Conservation (phyloP, 92 coral and sea anemone species). For the Epizoanthus scotinus region DNA sequence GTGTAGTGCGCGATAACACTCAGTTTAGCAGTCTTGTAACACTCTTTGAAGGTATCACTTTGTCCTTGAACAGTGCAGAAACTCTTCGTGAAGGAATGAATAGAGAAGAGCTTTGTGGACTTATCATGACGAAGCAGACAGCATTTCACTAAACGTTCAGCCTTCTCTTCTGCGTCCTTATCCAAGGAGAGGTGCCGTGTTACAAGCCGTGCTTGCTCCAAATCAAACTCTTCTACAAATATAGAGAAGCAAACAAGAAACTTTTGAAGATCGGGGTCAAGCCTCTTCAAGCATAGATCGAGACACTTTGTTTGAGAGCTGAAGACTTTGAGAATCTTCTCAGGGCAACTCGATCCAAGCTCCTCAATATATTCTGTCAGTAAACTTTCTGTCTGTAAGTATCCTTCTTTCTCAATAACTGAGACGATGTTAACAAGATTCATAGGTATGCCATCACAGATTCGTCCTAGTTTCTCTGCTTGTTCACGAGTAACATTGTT, state of each 20-base stretch:
- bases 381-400: constrained; percentile 5
- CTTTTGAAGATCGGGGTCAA: constrained; percentile 11
- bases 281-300: constrained; percentile 34
- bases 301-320: constrained; percentile 21
- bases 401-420: constrained; percentile 22
- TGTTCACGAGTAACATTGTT: background rate
- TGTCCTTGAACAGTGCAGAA: constrained; percentile 44
- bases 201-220: constrained; percentile 28
- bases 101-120: background rate
- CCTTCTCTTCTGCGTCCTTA: background rate
- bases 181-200: background rate
- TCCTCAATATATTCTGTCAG: constrained; percentile 30
- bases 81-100: constrained; percentile 17
- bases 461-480: constrained; percentile 37
- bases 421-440: constrained; percentile 43
- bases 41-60: constrained; percentile 3
- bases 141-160: background rate
- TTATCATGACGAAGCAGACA: background rate
- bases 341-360: constrained; percentile 42
- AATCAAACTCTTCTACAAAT: constrained; percentile 30
- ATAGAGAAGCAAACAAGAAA: constrained; percentile 35
- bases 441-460: constrained; percentile 60
- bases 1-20: constrained; percentile 38
- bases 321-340: constrained; percentile 21
- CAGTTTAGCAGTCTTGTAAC: constrained; percentile 32